Base-by-base conservation (phyloP, 2,797 vertebrate species). In the Sebastes trivittatus region DNA sequence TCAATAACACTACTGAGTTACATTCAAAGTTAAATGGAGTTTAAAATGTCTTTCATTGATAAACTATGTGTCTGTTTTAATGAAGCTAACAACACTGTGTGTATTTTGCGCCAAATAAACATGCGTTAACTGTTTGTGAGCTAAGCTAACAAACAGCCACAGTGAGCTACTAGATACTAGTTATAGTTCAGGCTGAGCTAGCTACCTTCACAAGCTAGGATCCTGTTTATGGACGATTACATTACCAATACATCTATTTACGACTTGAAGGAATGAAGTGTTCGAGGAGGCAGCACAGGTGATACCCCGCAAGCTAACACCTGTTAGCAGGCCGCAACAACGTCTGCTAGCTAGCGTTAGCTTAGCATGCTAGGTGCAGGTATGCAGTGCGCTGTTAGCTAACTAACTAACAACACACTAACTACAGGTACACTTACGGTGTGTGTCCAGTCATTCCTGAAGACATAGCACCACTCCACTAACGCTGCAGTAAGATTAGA, bases 361-460 rank as follows among this genome's bases (percentile, higher is more conserved):
- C 80, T 61, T 55, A 68, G 72, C 46, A 18, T 1, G 25, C 34
- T 81, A 77, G 16, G 23, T 38, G 65, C 46, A 70, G 5, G 58
- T 34, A 23, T 25, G 38, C 29, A 52, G 55, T n/a, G 62, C 7
- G 23, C 7, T 11, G 16, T 52, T 55, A 55, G 32, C 2, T 7
- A 54, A 49, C 11, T 4, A 7, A 42, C 49, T 10, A 52, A 42
- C 13, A 14, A 0, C 3, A 8, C 38, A 54, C 11, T 3, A 7
- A 42, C 49, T n/a, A n/a, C 49, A 56, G 13, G 0, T 6, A 70
- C 29, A 95, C 95, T 94, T 77, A 96, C 96, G 95, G 94, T 10
- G 95, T 95, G 83, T 95, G 94, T 23, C 95, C 94, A 20, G 95
- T 93, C 94, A 96, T 94, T 82, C 94, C 94, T 30, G 95, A 96